Evolutionary conservation across 2,797 vertebrate species (phyloP), one percentile per base, ranked within the genome.

Genomic region (Petrocephalus schoutedeni): DNA sequence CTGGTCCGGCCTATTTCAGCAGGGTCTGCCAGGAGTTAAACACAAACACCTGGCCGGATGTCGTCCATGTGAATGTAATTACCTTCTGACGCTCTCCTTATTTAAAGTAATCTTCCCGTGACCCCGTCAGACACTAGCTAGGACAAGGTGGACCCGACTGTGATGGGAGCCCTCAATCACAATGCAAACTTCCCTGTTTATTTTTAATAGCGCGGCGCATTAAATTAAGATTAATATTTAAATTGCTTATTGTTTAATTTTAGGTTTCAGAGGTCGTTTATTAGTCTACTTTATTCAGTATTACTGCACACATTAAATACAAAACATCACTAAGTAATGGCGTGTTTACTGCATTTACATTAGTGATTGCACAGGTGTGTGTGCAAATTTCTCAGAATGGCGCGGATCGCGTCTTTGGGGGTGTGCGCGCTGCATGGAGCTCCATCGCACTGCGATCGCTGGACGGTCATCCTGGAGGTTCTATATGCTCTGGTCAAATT

Each of bases 1-100:
- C 91, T 94, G 91, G 95, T 96, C 96, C 96, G 96, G 96, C 95
- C 96, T 95, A 95, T 96, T 97, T 96, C 97, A 97, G 95, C 14
- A 95, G 96, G 97, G 97, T 96, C 97, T 97, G 96, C 96, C 96
- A 95, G 95, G 96, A 95, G 96, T 97, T 97, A 98, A 98, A 97
- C 97, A 96, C 97, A 97, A 97, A 98, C 98, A 99, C 98, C 98
- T 99, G 98, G 97, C 96, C 96, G 98, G 98, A 98, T 97, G 97
- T 97, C 97, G 97, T 97, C 98, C 98, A 99, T 99, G 98, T 98
- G 97, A 97, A 98, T 96, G 96, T 98, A 98, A 99, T 99, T 98
- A 99, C 97, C 97, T 97, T 97, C 96, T 97, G 98, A 98, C 98
- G 41, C 41, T 49, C 36, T 49, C 32, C n/a, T 77, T 49, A 97